Base-by-base conservation (phyloP, 2,888 invertebrate genomes). In the Metellina segmentata region DNA sequence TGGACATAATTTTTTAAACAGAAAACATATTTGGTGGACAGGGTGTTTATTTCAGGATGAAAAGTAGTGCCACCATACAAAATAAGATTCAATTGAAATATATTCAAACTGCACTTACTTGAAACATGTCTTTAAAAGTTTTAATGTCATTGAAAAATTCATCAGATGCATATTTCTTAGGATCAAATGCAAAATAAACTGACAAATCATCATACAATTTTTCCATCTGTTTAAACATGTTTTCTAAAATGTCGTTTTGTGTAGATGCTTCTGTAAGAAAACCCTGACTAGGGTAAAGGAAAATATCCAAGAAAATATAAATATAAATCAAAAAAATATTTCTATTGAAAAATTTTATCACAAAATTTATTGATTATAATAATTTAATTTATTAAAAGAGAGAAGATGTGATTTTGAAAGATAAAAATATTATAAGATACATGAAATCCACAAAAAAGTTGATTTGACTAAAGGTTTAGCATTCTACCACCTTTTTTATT, bases 131-230 rank as follows among this genome's bases (percentile, higher is more conserved):
- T 95, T 98, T 98, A 95, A 99, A 99, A 0, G 97, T 97, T 95
- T 98, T 99, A 93, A 99, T 96, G 94, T 99, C 99, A 0, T 96
- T 96, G 95, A 99, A 99, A 96, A 99, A 98, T 95, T 99, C 99
- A 94, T 99, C 99, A 94, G 99, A 96, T 0, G 97, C 96, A 94
- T 99, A 99, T 95, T 99, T 99, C 93, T 97, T 97, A 8, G 97
- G 96, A 94, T 99, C 99, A 95, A 99, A 99, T 1, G 97, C 96
- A 95, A 97, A 99, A 95, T 97, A 99, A 94, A 98, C 98, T 0
- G 98, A 97, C 11, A 99, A 95, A 81, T 97, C 97, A 6, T 96
- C 96, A 95, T 97, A 99, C 0, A 98, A 95, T 11, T 96, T 96
- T 93, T 98, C 98, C 97, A 99, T 98, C 94, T 98, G 98, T 94